Conservation (phyloP, 2,113 vertebrate species). For the Centropus bengalensis region DNA sequence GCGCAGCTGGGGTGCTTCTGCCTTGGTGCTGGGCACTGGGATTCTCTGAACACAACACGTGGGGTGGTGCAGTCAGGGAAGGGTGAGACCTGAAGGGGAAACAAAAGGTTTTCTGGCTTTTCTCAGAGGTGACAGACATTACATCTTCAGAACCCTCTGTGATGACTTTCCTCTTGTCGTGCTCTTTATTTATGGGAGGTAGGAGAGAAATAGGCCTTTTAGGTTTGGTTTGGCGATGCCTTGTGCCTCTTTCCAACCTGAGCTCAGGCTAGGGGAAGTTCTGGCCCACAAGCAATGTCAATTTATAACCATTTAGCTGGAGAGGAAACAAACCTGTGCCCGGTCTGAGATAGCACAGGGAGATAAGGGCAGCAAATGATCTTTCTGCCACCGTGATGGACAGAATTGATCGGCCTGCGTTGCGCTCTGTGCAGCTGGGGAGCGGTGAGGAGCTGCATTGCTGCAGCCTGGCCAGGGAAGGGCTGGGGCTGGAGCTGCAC, state of each 20-base stretch:
- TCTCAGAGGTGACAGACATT: not conserved
- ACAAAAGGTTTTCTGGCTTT: not conserved
- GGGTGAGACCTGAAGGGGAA: not conserved
- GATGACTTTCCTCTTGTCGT: not conserved
- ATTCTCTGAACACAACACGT: not conserved
- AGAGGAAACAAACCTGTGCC: constrained; percentile 19
- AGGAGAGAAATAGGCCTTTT: not conserved
- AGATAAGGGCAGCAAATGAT: constrained; percentile 41
- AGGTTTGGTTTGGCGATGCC: not conserved
- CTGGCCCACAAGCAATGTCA: not conserved
- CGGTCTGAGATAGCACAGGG: not conserved
- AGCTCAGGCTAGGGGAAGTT: not conserved
- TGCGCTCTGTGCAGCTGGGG: not conserved
- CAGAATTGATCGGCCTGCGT: not conserved
- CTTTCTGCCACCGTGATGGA: not conserved
- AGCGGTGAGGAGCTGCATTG: not conserved
- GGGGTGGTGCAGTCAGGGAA: not conserved
- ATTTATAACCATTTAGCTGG: constrained; percentile 27
- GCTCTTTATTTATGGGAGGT: not conserved
- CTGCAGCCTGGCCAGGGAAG: not conserved
- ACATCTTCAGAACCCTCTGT: not conserved
- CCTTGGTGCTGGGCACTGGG: not conserved
- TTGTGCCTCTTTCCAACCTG: not conserved
- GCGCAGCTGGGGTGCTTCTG: not conserved
- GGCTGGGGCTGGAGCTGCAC: not conserved